phyloP scores from a whole-genome alignment of 2,113 vertebrate genomes.

The Amphilophus citrinellus region DNA sequence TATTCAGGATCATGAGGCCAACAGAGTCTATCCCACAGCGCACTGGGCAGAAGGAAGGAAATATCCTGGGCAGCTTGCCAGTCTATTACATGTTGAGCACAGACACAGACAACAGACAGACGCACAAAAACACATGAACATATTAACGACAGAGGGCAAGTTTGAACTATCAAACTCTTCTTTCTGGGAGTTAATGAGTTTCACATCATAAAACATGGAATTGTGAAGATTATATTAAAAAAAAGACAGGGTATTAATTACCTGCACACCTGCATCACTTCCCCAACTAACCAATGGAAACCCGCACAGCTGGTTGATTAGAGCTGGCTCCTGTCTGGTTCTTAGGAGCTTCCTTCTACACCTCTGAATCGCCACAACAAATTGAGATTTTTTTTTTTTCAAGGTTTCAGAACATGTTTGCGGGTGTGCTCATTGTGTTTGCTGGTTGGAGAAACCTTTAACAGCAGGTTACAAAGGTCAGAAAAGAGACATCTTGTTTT shows the following conservation, averaged over 20 bases:
- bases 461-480: background rate
- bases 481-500: background rate
- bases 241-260: background rate
- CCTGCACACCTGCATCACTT: background rate
- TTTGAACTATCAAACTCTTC: slow-evolving; percentile 14
- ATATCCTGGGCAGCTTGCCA: slow-evolving; percentile 40
- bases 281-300: background rate
- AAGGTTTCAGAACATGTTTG: background rate
- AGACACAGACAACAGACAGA: slow-evolving; percentile 15
- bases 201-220: background rate
- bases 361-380: background rate
- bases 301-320: slow-evolving; percentile 8
- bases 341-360: background rate
- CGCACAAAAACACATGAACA: background rate
- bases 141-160: background rate
- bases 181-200: background rate
- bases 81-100: slow-evolving; percentile 17
- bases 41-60: slow-evolving; percentile 16
- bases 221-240: background rate
- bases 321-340: background rate
- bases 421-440: background rate
- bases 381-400: too few relatives aligned
- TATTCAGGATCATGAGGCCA: background rate
- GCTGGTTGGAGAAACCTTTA: too few relatives aligned
- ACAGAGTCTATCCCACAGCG: slow-evolving; percentile 27